phyloP scores from a whole-genome alignment of 2,888 invertebrate species.

The Drosophila nigricruria region DNA sequence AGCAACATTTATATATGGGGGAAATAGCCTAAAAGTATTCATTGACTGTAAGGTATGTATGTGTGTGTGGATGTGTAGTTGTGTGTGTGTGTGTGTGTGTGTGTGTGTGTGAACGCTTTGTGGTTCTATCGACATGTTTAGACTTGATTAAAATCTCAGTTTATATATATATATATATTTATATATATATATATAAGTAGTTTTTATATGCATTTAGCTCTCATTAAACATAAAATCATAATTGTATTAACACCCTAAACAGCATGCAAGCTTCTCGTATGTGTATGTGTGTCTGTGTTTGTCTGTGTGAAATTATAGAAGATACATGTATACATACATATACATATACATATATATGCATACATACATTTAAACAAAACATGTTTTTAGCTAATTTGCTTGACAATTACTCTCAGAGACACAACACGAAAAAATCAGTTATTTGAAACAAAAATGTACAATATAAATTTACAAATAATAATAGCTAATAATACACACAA shows the following conservation, averaged over 20 bases:
- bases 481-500: constrained; percentile 22
- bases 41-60: constrained; percentile 40
- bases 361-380: background rate
- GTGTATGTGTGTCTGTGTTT: constrained; percentile 4
- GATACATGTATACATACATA: constrained; percentile 17
- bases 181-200: constrained; percentile 27
- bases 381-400: constrained; percentile 6
- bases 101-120: constrained; percentile 64
- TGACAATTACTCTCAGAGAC: constrained; percentile 13
- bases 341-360: background rate
- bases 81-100: constrained; percentile 29
- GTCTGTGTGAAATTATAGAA: constrained; percentile 1
- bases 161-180: constrained; percentile 28
- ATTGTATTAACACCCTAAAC: constrained; percentile 38
- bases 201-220: constrained; percentile 41
- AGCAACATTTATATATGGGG: constrained; percentile 48
- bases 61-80: constrained; percentile 43
- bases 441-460: too few species aligned
- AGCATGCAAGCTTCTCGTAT: constrained; percentile 38
- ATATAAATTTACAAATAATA: background rate
- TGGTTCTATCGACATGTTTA: constrained; percentile 77
- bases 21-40: constrained; percentile 32
- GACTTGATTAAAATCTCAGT: constrained; percentile 59
- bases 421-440: background rate
- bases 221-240: constrained; percentile 34